Conservation (phyloP, 2,888 invertebrate species). For the Rhorus exstirpatorius region DNA sequence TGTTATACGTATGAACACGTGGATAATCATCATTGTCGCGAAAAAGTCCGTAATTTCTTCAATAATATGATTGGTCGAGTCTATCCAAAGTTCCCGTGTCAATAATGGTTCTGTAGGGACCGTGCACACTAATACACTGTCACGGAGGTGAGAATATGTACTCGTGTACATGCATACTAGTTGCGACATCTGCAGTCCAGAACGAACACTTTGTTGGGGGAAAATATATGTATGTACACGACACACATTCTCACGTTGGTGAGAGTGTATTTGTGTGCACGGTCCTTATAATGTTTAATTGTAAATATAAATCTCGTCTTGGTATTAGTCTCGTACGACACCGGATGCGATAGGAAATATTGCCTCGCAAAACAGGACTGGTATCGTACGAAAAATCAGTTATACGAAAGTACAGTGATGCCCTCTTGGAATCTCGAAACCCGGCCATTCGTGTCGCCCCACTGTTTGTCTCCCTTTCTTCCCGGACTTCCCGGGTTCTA, state of each 20-base stretch:
- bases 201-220: too few relatives aligned
- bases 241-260: too few relatives aligned
- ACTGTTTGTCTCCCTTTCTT: background rate
- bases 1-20: background rate
- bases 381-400: conserved; percentile 13
- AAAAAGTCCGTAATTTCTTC: background rate
- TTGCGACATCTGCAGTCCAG: too few relatives aligned
- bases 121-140: too few relatives aligned
- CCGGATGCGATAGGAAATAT: too few relatives aligned
- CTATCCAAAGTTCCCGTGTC: conserved; percentile 10
- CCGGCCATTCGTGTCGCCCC: background rate
- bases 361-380: too few relatives aligned
- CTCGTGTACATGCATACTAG: too few relatives aligned
- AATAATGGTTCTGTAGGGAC: too few relatives aligned
- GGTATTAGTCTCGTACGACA: background rate
- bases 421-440: conserved; percentile 3
- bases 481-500: conserved; percentile 48
- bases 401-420: conserved; percentile 26
- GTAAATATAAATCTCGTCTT: background rate
- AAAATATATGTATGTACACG: too few relatives aligned
- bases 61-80: conserved; percentile 11
- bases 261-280: too few relatives aligned
- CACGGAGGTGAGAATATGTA: too few relatives aligned
- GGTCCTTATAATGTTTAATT: background rate
- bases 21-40: conserved; percentile 30